These are phyloP conservation scores for Pseudomyrmex pallidus DNA, from an alignment of 1,140 invertebrate species.

Conservation along the genomic window DNA sequence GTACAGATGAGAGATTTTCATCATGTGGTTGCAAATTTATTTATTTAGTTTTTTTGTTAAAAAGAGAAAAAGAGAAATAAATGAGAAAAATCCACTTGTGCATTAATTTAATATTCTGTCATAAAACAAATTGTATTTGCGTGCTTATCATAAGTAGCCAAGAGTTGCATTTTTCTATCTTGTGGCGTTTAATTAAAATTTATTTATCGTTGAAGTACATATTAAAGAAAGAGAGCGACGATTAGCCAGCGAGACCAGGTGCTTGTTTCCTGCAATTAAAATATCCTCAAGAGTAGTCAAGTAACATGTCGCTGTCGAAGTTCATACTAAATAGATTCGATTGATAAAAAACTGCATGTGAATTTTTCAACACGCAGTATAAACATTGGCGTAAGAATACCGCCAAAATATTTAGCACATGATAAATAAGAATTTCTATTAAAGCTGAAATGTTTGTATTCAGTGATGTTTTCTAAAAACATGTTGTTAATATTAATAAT, in stretches of 20 bases:
- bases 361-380: too few species aligned
- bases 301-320: not conserved
- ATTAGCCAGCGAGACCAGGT: slow-evolving; percentile 33
- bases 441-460: too few species aligned
- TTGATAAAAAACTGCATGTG: not conserved
- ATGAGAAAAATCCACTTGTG: not conserved
- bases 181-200: slow-evolving; percentile 30
- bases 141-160: slow-evolving; percentile 37
- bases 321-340: not conserved
- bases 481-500: not conserved
- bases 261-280: slow-evolving; percentile 34
- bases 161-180: slow-evolving; percentile 34
- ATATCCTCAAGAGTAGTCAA: slow-evolving; percentile 19
- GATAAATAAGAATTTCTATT: not conserved
- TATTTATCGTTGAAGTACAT: slow-evolving; percentile 50
- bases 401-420: too few species aligned
- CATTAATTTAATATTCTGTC: slow-evolving; percentile 31
- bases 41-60: too few species aligned
- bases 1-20: too few species aligned
- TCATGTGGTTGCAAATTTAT: too few species aligned
- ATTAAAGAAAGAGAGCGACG: slow-evolving; percentile 7
- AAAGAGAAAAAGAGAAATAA: not conserved
- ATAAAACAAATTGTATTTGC: slow-evolving; percentile 56
- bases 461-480: too few species aligned
- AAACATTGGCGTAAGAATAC: too few species aligned